phyloP scores from a whole-genome alignment of 2,888 invertebrate genomes.

The Drosophila demipolita region DNA sequence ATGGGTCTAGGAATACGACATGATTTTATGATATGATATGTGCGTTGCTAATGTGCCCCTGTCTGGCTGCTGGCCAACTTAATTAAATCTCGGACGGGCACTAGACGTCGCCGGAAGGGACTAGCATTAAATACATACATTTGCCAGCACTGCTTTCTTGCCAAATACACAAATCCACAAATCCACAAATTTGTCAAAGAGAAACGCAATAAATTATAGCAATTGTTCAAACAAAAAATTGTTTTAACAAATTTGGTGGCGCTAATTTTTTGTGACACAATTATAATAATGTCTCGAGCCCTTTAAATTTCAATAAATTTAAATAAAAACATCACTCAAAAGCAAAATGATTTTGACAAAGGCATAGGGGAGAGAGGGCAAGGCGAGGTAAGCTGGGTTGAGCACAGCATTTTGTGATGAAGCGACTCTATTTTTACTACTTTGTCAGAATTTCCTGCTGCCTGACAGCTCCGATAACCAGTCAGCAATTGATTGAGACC shows the following conservation, averaged over 20 bases:
- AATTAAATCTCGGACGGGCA: slow-evolving; percentile 26
- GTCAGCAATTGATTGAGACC: slow-evolving; percentile 67
- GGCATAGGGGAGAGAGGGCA: neutral
- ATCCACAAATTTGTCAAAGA: slow-evolving; percentile 52
- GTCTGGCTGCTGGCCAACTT: slow-evolving; percentile 38
- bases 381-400: neutral
- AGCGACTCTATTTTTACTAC: slow-evolving; percentile 19
- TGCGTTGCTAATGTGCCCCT: slow-evolving; percentile 55
- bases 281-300: slow-evolving; percentile 29
- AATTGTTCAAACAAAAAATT: slow-evolving; percentile 26
- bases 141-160: neutral
- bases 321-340: slow-evolving; percentile 65
- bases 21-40: slow-evolving; percentile 50
- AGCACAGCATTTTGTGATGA: slow-evolving; percentile 46
- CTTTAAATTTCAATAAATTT: too few relatives aligned
- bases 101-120: slow-evolving; percentile 7
- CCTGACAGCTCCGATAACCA: slow-evolving; percentile 44
- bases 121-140: neutral
- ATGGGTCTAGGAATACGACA: slow-evolving; percentile 6
- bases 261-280: slow-evolving; percentile 27
- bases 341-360: slow-evolving; percentile 32
- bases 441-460: slow-evolving; percentile 60
- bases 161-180: neutral
- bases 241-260: slow-evolving; percentile 44
- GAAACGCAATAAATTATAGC: slow-evolving; percentile 25